Evolutionary conservation across 1,140 invertebrate genomes (phyloP), one percentile per base, ranked within the genome.

Genomic region (Polypedilum vanderplanki): DNA sequence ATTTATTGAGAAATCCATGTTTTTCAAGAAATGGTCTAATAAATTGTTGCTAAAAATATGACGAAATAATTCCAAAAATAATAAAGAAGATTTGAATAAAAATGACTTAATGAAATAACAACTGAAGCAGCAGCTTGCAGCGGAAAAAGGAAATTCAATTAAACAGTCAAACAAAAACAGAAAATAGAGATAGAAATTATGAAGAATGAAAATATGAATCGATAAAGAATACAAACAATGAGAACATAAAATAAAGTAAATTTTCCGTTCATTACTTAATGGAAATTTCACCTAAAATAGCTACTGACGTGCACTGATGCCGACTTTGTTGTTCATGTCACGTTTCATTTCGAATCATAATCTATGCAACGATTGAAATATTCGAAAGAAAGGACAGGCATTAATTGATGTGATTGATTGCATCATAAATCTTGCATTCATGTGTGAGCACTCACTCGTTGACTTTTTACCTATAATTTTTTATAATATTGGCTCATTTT

Each of bases 101-200:
- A 33, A 70, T 70, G 65, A 70, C 65, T 70, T 70, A 18, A 70
- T 70, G 46, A 70, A 57, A 57, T 57, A 12, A 17, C 46, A 17
- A 57, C 10, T 1, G 46, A 17, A 12, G 20, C 65, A 70, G 65
- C 17, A 70, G 46, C 10, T n/a, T 12, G 12, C 46, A 57, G 15
- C 65, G 65, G 65, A 70, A 70, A 70, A 18, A 70, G 65, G 65
- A 70, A 70, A 22, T 22, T 70, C 65, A 70, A 70, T 70, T 70
- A 70, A 22, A 70, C n/a, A 22, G n/a, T 57, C 12, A 57, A 70
- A 70, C 15, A 70, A 70, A 70, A 70, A 70, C 65, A 70, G 8
- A 20, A 20, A 7, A 3, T 57, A 15, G 46, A 20, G 17, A 3
- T 57, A 15, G 46, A 70, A 18, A 18, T 18, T 18, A 10, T 70